A percentile compares a stretch with the other conserved stretches of the same genome.
Evolutionary conservation across 2,797 vertebrate genomes (phyloP).

Genomic region (Numenius phaeopus): DNA sequence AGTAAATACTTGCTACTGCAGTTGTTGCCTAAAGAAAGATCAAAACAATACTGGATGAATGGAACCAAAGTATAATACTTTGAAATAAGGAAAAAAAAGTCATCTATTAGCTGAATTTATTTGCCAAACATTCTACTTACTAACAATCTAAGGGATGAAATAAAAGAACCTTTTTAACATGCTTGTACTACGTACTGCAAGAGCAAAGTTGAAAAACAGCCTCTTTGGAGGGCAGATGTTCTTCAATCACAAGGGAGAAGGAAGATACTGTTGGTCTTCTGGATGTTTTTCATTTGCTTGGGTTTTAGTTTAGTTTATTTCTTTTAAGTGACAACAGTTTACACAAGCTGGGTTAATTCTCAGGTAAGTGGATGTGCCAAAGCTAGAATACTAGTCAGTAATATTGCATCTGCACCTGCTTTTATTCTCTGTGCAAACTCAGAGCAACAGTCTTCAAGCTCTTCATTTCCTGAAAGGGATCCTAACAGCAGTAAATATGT

Average conservation of each 20-base stretch:
- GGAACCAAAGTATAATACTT: neutral
- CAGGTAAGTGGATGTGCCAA: neutral
- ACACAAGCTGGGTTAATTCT: neutral
- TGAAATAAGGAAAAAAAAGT: neutral
- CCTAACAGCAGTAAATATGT: neutral
- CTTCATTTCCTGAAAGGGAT: neutral
- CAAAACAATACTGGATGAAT: neutral
- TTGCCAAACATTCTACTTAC: neutral
- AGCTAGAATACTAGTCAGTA: neutral
- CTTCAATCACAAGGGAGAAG: neutral
- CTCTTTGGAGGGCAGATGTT: neutral
- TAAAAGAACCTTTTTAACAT: neutral
- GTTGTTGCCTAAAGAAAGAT: neutral
- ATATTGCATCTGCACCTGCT: neutral
- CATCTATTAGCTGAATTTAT: neutral
- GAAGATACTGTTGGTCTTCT: neutral
- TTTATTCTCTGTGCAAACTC: neutral
- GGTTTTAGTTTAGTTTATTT: neutral
- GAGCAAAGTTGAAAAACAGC: neutral
- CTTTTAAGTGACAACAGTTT: neutral
- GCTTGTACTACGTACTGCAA: neutral
- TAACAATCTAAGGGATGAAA: neutral
- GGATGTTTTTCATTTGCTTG: neutral
- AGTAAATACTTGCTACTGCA: neutral
- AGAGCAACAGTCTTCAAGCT: neutral